Evolutionary conservation across 1,140 invertebrate species (phyloP).

Genomic region (Conus ventricosus): DNA sequence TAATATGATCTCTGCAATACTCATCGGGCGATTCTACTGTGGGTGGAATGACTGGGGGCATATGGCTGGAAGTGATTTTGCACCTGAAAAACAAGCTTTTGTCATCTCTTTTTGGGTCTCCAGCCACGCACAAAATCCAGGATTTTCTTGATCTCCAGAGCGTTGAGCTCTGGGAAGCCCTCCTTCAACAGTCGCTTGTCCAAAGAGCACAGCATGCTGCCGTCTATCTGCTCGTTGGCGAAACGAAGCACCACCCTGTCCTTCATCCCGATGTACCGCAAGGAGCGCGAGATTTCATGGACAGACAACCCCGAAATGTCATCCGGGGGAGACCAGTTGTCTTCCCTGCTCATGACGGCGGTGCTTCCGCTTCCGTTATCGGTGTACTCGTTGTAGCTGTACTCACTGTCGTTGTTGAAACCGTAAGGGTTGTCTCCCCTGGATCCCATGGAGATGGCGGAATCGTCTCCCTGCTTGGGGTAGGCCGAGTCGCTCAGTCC

Average conservation of each 20-base stretch:
- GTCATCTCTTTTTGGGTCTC: conserved; percentile 67
- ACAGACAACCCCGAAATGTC: conserved; percentile 61
- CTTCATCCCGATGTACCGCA: conserved; percentile 72
- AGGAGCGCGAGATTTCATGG: conserved; percentile 64
- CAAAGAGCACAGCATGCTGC: conserved; percentile 64
- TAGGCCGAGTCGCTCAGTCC: conserved; percentile 53
- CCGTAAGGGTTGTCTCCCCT: conserved; percentile 57
- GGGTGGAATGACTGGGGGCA: neutral
- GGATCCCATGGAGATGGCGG: conserved; percentile 66
- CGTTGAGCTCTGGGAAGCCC: conserved; percentile 71
- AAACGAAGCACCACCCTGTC: conserved; percentile 67
- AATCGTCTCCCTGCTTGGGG: conserved; percentile 64
- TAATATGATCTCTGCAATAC: too few relatives aligned
- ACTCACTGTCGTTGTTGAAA: conserved; percentile 66
- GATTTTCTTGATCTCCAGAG: conserved; percentile 70
- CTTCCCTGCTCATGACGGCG: conserved; percentile 52
- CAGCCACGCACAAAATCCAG: conserved; percentile 71
- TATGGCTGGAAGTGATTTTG: neutral
- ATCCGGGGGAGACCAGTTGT: conserved; percentile 65
- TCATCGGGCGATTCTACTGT: neutral
- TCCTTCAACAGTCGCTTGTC: conserved; percentile 68
- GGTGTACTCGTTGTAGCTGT: conserved; percentile 53
- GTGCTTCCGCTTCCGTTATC: neutral
- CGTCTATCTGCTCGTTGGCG: conserved; percentile 71
- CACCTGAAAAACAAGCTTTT: neutral